A percentile compares a stretch with the other conserved stretches of the same genome.
Evolutionary conservation across 2,113 vertebrate genomes (phyloP).

Genomic region (Trematocara variabile): DNA sequence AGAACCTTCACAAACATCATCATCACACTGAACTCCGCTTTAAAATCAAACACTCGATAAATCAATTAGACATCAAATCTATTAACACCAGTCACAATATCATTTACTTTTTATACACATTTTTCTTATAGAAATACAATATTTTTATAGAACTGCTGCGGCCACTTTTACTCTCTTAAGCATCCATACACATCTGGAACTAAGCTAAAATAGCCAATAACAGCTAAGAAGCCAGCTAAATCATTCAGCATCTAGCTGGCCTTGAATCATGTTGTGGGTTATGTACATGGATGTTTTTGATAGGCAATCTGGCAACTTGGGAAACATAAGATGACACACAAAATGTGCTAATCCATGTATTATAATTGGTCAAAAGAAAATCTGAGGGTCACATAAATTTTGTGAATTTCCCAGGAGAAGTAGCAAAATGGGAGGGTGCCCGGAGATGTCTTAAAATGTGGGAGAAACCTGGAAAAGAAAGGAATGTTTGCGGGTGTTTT

Average conservation of each 20-base stretch:
- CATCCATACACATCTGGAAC: not conserved
- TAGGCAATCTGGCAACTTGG: not conserved
- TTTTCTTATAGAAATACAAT: not conserved
- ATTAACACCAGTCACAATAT: not conserved
- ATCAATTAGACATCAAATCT: not conserved
- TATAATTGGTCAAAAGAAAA: not conserved
- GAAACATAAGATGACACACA: not conserved
- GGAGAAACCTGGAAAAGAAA: not conserved
- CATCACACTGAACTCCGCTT: not conserved
- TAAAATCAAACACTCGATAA: not conserved
- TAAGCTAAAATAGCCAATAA: not conserved
- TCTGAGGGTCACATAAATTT: not conserved
- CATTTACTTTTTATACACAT: not conserved
- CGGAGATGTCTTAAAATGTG: accelerated
- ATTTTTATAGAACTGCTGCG: accelerated
- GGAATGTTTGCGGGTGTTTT: not conserved
- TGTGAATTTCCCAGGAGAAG: not conserved
- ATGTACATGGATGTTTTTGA: not conserved
- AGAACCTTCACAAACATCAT: too few species aligned
- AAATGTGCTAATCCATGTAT: not conserved
- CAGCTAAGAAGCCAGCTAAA: not conserved
- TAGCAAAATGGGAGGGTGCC: not conserved
- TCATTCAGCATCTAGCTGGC: not conserved
- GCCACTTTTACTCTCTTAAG: not conserved
- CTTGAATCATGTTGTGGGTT: not conserved